Base-by-base conservation (phyloP, 2,113 vertebrate species). In the Serilophus lunatus region DNA sequence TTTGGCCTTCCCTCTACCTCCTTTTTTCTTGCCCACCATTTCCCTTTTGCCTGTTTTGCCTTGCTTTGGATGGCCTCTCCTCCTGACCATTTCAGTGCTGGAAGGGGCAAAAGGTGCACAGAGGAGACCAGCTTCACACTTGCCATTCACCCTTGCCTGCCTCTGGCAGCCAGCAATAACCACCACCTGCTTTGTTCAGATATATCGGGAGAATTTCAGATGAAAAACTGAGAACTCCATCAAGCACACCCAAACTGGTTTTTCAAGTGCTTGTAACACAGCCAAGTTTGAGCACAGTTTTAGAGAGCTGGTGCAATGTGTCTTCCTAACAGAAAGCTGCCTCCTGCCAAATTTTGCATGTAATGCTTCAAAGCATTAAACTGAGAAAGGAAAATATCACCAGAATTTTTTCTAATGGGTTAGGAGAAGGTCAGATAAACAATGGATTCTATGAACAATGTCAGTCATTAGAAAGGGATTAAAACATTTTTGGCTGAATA, bases 251-350 rank as follows among this genome's bases (percentile, higher is more conserved):
- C 82, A 87, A 90, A 88, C 64, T 7, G 38, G 33, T 24, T 86
- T 94, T 95, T 90, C 71, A 81, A 94, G 76, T 38, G 82, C 54
- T 88, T 92, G 94, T 95, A 92, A 72, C 8, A 0, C 1, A n/a
- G 96, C 95, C 92, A 96, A 94, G 88, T 86, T 92, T 93, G 94
- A 97, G 95, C 86, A 95, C 88, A 94, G 88, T 78, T 94, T 90
- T 70, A 95, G 90, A 75, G 92, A 93, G 95, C 86, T 90, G 86
- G 42, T 90, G 92, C 92, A 92, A 96, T 88, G 92, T 95, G 95
- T 93, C 93, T 95, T 88, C 71, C 88, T 95, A 94, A 93, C 86
- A 96, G 76, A 95, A 92, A 83, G 86, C 79, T 86, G 68, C 90
- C 86, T 93, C 42, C 82, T 96, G 95, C 92, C 96, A 96, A 81